Percentiles rank a stretch among this genome's conserved stretches.
Evolutionary conservation across 1,140 invertebrate species (phyloP).

Genomic region (Rhynchophorus ferrugineus): DNA sequence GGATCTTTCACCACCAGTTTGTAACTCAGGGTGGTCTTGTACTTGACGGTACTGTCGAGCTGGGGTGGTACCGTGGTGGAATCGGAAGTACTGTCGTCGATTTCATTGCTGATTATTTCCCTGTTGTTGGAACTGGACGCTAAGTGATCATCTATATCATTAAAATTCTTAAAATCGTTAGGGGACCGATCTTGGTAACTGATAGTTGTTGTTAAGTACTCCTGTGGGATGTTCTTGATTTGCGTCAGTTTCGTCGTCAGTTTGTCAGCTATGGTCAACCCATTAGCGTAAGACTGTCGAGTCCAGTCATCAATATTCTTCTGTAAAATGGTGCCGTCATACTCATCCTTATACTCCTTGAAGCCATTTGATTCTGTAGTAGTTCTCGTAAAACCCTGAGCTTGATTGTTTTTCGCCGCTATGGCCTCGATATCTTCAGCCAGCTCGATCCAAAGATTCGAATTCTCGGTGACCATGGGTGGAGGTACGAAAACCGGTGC

Average conservation of each 20-base stretch:
- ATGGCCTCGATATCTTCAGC: conserved; percentile 19
- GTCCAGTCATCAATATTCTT: conserved; percentile 81
- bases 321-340: conserved; percentile 64
- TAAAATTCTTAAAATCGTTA: not conserved
- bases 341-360: conserved; percentile 33
- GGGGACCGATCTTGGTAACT: conserved; percentile 26
- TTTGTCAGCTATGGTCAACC: not conserved
- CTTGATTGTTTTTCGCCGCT: conserved; percentile 14
- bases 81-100: conserved; percentile 32
- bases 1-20: conserved; percentile 1
- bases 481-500: conserved; percentile 31
- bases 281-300: conserved; percentile 60
- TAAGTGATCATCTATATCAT: conserved; percentile 38
- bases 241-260: not conserved
- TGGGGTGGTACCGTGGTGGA: conserved; percentile 25
- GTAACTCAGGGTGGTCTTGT: not conserved
- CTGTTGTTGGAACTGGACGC: conserved; percentile 49
- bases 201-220: conserved; percentile 61
- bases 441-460: conserved; percentile 28
- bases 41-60: not conserved
- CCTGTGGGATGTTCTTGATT: conserved; percentile 67
- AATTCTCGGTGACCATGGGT: conserved; percentile 21
- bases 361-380: conserved; percentile 31
- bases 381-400: conserved; percentile 2
- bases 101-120: conserved; percentile 36